Evolutionary conservation across 2,888 invertebrate species (phyloP).

Genomic region (Gryllus longicercus): DNA sequence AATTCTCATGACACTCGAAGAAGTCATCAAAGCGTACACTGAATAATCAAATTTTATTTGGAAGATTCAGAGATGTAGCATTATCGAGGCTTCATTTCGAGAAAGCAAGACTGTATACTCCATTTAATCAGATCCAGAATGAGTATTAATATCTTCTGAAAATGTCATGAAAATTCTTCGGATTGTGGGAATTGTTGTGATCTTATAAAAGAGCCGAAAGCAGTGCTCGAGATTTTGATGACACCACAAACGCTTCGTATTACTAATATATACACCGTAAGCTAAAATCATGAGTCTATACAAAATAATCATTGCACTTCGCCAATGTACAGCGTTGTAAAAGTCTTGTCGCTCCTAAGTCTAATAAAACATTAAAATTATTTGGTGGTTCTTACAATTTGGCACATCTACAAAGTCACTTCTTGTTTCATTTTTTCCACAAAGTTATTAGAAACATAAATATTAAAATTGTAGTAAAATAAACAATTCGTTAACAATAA

Average conservation of each 20-base stretch:
- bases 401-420: too few relatives aligned
- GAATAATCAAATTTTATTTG: too few relatives aligned
- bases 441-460: too few relatives aligned
- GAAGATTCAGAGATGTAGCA: background rate
- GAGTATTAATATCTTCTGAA: too few relatives aligned
- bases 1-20: background rate
- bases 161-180: background rate
- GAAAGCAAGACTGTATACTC: too few relatives aligned
- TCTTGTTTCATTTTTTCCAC: too few relatives aligned
- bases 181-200: background rate
- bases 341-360: background rate
- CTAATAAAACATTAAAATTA: too few relatives aligned
- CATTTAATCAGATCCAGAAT: too few relatives aligned
- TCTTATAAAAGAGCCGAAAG: background rate
- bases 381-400: too few relatives aligned
- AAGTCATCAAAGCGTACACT: too few relatives aligned
- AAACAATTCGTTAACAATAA: too few relatives aligned
- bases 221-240: background rate
- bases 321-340: background rate
- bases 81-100: background rate
- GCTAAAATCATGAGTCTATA: background rate
- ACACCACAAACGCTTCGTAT: background rate
- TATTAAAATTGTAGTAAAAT: too few relatives aligned
- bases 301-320: slow-evolving; percentile 9
- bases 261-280: background rate